Conservation (phyloP, 1,140 invertebrate species). For the Polypedilum pembai region DNA sequence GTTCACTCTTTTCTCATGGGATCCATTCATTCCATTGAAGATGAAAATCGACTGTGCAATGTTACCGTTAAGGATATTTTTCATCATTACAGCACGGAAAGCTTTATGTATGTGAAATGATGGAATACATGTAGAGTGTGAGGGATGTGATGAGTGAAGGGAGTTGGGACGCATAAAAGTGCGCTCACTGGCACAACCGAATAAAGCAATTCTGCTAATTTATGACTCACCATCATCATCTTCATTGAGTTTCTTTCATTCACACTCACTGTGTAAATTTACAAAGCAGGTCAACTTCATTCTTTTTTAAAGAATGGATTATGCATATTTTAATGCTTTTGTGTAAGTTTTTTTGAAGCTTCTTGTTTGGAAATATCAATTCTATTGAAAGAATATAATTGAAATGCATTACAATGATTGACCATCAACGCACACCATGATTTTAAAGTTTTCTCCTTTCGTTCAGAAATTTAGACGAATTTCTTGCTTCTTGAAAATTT, state of each 20-base stretch:
- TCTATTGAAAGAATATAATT: too few relatives aligned
- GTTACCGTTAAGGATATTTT: conserved; percentile 2
- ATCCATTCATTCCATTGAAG: background rate
- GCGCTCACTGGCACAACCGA: background rate
- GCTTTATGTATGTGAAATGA: background rate
- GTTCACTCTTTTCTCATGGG: background rate
- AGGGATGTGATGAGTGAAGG: background rate
- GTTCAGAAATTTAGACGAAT: background rate
- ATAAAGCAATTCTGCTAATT: background rate
- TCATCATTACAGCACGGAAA: background rate
- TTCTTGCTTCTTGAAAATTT: background rate
- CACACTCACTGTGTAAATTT: background rate
- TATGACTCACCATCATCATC: background rate
- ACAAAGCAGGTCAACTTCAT: background rate
- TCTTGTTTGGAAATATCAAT: too few relatives aligned
- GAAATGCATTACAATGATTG: too few relatives aligned
- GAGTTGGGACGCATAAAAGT: background rate
- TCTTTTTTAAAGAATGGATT: background rate
- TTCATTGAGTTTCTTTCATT: background rate
- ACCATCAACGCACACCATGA: background rate
- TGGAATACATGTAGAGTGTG: background rate
- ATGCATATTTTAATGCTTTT: background rate
- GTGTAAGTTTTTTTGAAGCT: too few relatives aligned
- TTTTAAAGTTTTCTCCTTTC: background rate
- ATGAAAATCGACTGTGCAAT: background rate